Conservation (phyloP, 2,888 invertebrate species). For the Tanypteryx hageni region DNA sequence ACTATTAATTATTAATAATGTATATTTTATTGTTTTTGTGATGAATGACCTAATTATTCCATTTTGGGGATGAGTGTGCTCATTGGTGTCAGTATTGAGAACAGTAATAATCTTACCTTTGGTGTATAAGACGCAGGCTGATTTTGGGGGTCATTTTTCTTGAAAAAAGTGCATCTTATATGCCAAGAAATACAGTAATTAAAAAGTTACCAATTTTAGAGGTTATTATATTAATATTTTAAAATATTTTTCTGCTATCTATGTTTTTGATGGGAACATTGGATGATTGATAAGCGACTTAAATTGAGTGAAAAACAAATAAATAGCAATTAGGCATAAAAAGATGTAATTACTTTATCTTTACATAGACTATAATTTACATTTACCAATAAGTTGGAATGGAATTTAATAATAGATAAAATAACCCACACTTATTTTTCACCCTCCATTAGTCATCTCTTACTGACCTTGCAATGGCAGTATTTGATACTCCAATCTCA, state of each 20-base stretch:
- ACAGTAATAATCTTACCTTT: too few relatives aligned
- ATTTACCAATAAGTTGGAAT: neutral
- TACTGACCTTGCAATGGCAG: conserved; percentile 64
- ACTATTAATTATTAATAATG: too few relatives aligned
- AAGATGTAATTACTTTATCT: neutral
- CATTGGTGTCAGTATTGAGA: too few relatives aligned
- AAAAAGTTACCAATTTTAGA: neutral
- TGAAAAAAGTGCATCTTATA: too few relatives aligned
- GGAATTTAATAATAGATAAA: neutral
- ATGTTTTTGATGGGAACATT: neutral
- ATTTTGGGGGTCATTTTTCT: too few relatives aligned
- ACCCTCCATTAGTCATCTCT: conserved; percentile 62
- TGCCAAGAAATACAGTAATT: too few relatives aligned
- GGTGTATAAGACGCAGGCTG: too few relatives aligned
- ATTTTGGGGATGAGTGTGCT: too few relatives aligned
- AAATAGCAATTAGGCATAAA: neutral
- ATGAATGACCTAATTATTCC: too few relatives aligned
- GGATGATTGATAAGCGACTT: neutral
- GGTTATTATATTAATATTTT: neutral
- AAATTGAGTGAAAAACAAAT: neutral
- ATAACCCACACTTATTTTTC: neutral
- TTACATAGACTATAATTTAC: neutral
- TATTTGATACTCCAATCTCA: conserved; percentile 36
- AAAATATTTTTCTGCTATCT: neutral
- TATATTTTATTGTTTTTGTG: too few relatives aligned